Conservation (phyloP, 1,140 invertebrate species). For the Apis dorsata region DNA sequence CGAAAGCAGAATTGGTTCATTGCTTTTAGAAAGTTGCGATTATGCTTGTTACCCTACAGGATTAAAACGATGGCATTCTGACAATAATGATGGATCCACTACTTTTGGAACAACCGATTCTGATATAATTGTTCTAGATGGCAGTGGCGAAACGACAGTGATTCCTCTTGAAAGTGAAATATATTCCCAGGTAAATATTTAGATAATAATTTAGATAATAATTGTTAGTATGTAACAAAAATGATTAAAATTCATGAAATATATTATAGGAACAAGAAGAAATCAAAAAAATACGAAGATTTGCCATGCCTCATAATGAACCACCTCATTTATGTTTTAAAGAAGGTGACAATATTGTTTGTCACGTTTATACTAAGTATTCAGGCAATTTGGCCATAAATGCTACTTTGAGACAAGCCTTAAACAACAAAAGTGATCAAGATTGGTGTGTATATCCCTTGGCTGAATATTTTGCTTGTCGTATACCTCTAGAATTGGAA, state of each 20-base stretch:
- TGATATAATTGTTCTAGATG: conserved; percentile 29
- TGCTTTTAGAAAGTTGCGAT: conserved; percentile 81
- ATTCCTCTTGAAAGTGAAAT: conserved; percentile 64
- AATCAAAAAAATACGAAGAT: conserved; percentile 53
- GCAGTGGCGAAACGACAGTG: conserved; percentile 69
- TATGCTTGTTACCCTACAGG: conserved; percentile 80
- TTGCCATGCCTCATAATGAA: conserved; percentile 59
- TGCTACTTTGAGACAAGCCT: conserved; percentile 79
- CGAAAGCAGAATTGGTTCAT: conserved; percentile 79
- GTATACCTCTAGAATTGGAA: conserved; percentile 79
- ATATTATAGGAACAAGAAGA: conserved; percentile 51
- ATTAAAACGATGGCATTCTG: conserved; percentile 44
- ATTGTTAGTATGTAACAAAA: too few species aligned
- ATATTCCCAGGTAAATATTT: conserved; percentile 48
- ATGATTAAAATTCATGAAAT: background rate
- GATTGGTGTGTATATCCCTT: conserved; percentile 83
- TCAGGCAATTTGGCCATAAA: conserved; percentile 80
- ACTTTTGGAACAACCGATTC: conserved; percentile 24
- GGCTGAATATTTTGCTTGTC: conserved; percentile 81
- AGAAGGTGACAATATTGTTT: conserved; percentile 79
- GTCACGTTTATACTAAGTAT: conserved; percentile 83
- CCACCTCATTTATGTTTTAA: conserved; percentile 84
- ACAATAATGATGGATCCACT: background rate
- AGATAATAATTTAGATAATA: background rate
- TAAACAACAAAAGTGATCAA: conserved; percentile 72